Evolutionary conservation across 2,113 vertebrate genomes (phyloP).

Genomic region (Eulacestoma nigropectus): DNA sequence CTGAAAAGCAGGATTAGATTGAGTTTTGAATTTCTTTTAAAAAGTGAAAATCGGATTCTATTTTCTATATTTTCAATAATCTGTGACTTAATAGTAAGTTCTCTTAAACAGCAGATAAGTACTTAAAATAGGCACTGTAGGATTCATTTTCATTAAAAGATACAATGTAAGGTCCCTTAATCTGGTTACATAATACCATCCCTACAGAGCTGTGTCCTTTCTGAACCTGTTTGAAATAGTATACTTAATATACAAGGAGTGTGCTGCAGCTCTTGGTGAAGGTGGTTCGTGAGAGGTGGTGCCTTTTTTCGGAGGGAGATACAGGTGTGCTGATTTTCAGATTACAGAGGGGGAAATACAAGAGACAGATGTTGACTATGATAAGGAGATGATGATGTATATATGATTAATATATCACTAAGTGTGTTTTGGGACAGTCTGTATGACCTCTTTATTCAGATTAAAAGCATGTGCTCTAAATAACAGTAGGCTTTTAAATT

Average conservation of each 20-base stretch:
- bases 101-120: background rate
- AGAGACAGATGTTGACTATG: slow-evolving; percentile 40
- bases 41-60: background rate
- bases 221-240: background rate
- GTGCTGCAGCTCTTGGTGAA: background rate
- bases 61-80: background rate
- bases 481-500: slow-evolving; percentile 61
- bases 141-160: slow-evolving; percentile 27
- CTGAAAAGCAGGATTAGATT: background rate
- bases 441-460: slow-evolving; percentile 37
- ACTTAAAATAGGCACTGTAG: background rate
- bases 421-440: slow-evolving; percentile 15
- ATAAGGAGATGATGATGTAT: slow-evolving; percentile 50
- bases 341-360: background rate
- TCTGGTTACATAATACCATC: background rate
- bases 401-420: slow-evolving; percentile 38
- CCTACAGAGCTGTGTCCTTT: background rate
- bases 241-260: background rate
- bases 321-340: background rate
- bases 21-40: background rate
- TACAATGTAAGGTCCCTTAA: background rate
- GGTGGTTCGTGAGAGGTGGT: background rate
- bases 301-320: background rate
- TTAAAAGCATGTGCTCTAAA: slow-evolving; percentile 50
- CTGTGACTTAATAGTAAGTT: background rate